Evolutionary conservation across 2,797 vertebrate species (phyloP).

Genomic region (Argya squamiceps): DNA sequence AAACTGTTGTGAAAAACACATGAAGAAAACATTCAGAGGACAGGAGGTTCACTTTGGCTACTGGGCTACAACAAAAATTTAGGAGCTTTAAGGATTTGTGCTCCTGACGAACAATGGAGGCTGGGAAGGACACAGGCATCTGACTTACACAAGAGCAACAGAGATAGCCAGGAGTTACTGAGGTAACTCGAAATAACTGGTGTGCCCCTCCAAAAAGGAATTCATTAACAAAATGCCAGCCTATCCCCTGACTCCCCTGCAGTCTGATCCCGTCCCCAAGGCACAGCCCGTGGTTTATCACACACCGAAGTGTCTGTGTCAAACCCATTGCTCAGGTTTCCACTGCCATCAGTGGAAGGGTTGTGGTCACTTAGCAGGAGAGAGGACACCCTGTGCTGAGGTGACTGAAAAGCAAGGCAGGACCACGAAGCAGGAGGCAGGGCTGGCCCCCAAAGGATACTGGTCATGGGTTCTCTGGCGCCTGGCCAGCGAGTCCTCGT

Average conservation of each 20-base stretch:
- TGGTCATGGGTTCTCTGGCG: conserved; percentile 93
- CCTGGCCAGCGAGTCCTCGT: conserved; percentile 94
- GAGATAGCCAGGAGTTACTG: background rate
- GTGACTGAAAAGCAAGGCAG: background rate
- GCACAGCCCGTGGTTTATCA: background rate
- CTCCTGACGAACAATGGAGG: background rate
- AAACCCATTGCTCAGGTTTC: background rate
- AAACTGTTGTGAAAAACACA: background rate
- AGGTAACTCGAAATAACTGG: background rate
- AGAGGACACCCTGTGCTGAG: background rate
- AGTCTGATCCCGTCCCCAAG: background rate
- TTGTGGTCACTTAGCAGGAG: background rate
- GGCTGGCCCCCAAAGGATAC: conserved; percentile 85
- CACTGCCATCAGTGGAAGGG: background rate
- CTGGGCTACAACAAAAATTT: background rate
- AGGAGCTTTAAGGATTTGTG: background rate
- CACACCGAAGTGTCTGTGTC: fast-evolving
- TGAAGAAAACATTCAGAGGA: background rate
- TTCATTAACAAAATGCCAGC: background rate
- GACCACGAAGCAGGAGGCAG: background rate
- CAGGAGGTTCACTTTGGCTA: background rate
- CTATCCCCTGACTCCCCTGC: background rate
- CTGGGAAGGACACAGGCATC: background rate
- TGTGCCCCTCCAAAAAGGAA: background rate
- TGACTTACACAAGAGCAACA: background rate